A percentile compares a stretch with the other conserved stretches of the same genome.
phyloP scores from a whole-genome alignment of 2,797 vertebrate genomes.

The Chromobotia macracanthus region DNA sequence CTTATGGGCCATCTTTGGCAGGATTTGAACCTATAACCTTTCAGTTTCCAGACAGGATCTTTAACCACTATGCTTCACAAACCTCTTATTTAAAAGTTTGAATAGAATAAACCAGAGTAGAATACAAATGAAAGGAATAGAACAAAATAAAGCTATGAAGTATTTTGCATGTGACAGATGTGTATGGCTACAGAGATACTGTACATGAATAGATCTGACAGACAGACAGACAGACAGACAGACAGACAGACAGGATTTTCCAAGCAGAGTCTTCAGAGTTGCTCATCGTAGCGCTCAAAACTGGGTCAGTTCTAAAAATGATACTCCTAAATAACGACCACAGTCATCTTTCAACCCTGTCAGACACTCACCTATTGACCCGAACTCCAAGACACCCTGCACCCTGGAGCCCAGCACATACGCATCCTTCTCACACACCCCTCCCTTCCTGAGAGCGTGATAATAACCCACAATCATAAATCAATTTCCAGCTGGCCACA shows the following conservation, averaged over 20 bases:
- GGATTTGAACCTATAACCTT: background rate
- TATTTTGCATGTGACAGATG: too few species aligned
- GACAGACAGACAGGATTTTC: background rate
- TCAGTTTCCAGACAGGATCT: background rate
- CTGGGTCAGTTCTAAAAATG: conserved; percentile 24
- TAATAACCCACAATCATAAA: conserved; percentile 75
- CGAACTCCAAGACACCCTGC: background rate
- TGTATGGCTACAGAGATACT: too few species aligned
- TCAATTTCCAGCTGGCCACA: conserved; percentile 70
- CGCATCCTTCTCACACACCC: background rate
- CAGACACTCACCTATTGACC: conserved; percentile 24
- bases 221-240: background rate
- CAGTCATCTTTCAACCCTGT: conserved; percentile 32
- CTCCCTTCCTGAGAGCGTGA: conserved; percentile 65
- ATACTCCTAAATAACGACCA: conserved; percentile 28
- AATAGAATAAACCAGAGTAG: background rate
- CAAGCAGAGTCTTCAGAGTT: too few species aligned
- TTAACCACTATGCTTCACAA: background rate
- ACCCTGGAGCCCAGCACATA: background rate
- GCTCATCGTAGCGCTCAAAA: background rate
- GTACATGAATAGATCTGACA: background rate
- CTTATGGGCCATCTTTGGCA: background rate
- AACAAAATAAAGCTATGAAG: background rate
- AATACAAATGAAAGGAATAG: background rate
- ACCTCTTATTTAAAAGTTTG: background rate